Percentiles rank a stretch among this genome's conserved stretches.
Conservation (phyloP, 2,888 invertebrate genomes). For the Microdon myrmicae region DNA sequence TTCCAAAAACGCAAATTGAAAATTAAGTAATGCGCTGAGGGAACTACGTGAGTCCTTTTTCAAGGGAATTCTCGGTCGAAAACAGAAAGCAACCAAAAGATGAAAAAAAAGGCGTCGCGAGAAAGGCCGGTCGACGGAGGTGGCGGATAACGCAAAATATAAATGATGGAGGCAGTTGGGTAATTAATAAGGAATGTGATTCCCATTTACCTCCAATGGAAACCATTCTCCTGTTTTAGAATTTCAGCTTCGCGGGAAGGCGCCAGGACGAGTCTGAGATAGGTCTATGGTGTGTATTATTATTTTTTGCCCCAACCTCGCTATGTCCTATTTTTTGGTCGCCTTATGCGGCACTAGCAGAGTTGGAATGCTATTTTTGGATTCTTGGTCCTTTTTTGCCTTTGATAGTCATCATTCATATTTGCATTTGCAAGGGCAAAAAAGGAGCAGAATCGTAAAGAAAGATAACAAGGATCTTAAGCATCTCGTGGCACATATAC, state of each 20-base stretch:
- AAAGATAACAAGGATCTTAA: no score
- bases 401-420: slow-evolving; percentile 39
- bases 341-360: background rate
- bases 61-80: no score
- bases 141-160: no score
- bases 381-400: background rate
- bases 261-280: background rate
- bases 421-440: no score
- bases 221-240: background rate
- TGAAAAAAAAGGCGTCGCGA: no score
- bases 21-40: slow-evolving; percentile 6
- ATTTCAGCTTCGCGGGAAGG: background rate
- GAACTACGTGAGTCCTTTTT: no score
- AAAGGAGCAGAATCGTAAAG: no score
- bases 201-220: background rate
- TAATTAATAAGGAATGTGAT: slow-evolving; percentile 38
- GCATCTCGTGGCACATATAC: no score
- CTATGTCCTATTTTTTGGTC: no score
- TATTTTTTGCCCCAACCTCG: slow-evolving; percentile 16
- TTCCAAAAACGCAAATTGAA: slow-evolving; percentile 6
- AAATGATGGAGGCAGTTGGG: slow-evolving; percentile 9
- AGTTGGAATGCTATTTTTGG: slow-evolving; percentile 6
- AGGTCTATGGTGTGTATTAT: slow-evolving; percentile 13
- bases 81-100: slow-evolving; percentile 5
- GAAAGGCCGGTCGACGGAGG: no score